A percentile compares a stretch with the other conserved stretches of the same genome.
These are phyloP conservation scores for Petaurus breviceps DNA, from an alignment of 2,113 vertebrate species.

Conservation along the genomic window DNA sequence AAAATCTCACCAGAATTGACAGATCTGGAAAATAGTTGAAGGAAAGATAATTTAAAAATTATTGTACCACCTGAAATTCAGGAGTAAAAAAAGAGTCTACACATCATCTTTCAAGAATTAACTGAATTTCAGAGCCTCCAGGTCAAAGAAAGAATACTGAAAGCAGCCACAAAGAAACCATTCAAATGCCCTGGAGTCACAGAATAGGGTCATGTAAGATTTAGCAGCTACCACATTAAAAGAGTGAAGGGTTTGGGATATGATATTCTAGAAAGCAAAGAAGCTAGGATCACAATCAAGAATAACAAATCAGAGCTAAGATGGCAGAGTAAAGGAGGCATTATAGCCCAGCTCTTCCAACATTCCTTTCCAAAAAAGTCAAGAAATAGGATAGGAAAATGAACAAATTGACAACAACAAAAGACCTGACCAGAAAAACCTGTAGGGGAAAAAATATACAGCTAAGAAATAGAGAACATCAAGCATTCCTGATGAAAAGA, in stretches of 20 bases:
- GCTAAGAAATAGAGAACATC: neutral
- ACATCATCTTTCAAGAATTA: neutral
- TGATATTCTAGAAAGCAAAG: neutral
- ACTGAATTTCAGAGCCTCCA: neutral
- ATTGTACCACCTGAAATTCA: neutral
- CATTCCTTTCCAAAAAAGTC: too few species aligned
- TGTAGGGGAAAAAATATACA: neutral
- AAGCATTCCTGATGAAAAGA: neutral
- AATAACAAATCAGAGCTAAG: too few species aligned
- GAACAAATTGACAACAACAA: too few species aligned
- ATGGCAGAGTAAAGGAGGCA: too few species aligned
- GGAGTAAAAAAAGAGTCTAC: neutral
- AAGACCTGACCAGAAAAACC: too few species aligned
- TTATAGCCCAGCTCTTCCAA: too few species aligned
- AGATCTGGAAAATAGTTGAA: neutral
- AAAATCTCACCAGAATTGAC: neutral
- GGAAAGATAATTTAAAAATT: neutral
- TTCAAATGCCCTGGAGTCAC: neutral
- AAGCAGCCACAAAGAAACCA: neutral
- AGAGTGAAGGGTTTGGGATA: neutral
- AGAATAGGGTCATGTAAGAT: neutral
- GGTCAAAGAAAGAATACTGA: neutral
- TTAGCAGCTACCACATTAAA: neutral
- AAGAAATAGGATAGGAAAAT: too few species aligned
- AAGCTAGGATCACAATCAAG: neutral